Evolutionary conservation across 2,888 invertebrate genomes (phyloP).

Genomic region (Cheiracanthium punctorium): DNA sequence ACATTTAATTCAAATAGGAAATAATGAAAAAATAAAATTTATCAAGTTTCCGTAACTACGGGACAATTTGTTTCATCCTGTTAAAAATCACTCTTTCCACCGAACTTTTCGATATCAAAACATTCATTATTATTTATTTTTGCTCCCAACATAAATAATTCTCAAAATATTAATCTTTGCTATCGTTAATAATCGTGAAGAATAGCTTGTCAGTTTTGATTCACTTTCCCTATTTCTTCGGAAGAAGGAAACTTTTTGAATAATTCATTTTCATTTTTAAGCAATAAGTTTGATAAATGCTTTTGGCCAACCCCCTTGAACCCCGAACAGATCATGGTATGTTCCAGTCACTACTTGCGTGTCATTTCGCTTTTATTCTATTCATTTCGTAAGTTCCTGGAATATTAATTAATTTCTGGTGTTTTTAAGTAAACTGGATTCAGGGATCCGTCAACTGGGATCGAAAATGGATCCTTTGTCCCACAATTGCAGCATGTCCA

Average conservation of each 20-base stretch:
- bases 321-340: background rate
- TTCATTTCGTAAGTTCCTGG: background rate
- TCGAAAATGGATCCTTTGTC: background rate
- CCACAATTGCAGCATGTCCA: background rate
- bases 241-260: background rate
- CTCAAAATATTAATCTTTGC: background rate
- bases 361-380: background rate
- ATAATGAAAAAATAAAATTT: too few relatives aligned
- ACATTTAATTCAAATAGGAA: too few relatives aligned
- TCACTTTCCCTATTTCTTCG: background rate
- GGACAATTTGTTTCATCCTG: background rate
- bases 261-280: background rate
- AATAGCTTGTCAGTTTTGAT: background rate
- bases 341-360: background rate
- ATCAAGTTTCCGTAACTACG: background rate
- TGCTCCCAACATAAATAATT: background rate
- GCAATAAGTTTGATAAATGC: conserved; percentile 1
- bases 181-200: background rate
- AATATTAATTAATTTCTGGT: background rate
- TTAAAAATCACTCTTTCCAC: background rate
- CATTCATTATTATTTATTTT: background rate
- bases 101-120: background rate
- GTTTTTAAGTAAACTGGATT: background rate
- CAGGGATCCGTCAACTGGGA: background rate
- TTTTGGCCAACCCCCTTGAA: background rate